Conservation (phyloP, 2,888 invertebrate species). For the Nemotelus nigrinus region DNA sequence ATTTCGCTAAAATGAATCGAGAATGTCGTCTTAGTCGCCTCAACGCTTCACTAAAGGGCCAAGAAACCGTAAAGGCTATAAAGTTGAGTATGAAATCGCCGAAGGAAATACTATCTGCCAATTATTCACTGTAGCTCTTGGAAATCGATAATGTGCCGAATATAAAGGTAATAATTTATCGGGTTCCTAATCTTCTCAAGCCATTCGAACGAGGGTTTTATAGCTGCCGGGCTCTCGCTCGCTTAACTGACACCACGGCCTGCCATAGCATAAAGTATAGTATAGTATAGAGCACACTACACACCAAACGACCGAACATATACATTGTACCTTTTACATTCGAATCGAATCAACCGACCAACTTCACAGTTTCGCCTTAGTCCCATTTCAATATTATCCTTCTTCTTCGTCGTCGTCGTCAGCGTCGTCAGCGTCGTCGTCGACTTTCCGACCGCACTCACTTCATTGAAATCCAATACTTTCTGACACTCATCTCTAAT, state of each 20-base stretch:
- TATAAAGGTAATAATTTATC: slow-evolving; percentile 31
- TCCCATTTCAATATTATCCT: too few relatives aligned
- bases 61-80: slow-evolving; percentile 5
- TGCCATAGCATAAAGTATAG: too few relatives aligned
- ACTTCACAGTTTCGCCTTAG: too few relatives aligned
- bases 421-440: not conserved
- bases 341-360: too few relatives aligned
- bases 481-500: slow-evolving; percentile 14
- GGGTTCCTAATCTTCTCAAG: not conserved
- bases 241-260: too few relatives aligned
- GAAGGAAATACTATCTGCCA: slow-evolving; percentile 25
- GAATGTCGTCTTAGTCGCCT: slow-evolving; percentile 26
- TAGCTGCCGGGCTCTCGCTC: not conserved
- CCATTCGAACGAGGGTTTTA: not conserved
- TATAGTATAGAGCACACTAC: too few relatives aligned
- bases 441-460: not conserved
- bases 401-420: too few relatives aligned
- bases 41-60: not conserved
- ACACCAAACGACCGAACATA: too few relatives aligned
- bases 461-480: slow-evolving; percentile 21
- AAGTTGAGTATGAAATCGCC: slow-evolving; percentile 29
- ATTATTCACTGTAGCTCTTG: slow-evolving; percentile 16
- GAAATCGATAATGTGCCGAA: slow-evolving; percentile 29
- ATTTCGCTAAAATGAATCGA: not conserved
- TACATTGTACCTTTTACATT: too few relatives aligned